Percentiles rank a stretch among this genome's conserved stretches.
Evolutionary conservation across 1,140 invertebrate species (phyloP).

Genomic region (Euglossa dilemma): DNA sequence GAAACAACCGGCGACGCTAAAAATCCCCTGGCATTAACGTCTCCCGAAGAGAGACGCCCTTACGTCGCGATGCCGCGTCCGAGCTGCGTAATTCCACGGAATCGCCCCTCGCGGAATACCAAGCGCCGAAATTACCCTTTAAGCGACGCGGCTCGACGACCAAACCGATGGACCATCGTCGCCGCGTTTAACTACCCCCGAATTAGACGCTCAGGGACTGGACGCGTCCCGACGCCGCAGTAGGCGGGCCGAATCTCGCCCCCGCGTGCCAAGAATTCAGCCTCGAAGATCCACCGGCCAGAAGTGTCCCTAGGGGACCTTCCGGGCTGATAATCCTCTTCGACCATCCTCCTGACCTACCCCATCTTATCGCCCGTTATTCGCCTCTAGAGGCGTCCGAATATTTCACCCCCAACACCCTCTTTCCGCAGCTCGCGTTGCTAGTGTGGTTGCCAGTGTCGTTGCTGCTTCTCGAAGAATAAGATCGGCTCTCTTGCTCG

Average conservation of each 20-base stretch:
- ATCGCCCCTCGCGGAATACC: neutral
- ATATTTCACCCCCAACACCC: constrained; percentile 62
- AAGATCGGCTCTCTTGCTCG: neutral
- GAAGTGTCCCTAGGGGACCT: constrained; percentile 45
- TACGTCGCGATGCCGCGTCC: too few relatives aligned
- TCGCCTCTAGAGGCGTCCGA: constrained; percentile 30
- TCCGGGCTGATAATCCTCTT: constrained; percentile 47
- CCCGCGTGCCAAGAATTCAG: constrained; percentile 5
- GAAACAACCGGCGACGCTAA: neutral
- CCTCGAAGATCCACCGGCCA: neutral
- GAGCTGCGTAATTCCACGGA: too few relatives aligned
- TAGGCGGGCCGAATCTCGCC: neutral
- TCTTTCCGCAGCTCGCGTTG: too few relatives aligned
- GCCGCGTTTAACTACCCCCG: neutral
- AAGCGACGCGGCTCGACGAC: neutral
- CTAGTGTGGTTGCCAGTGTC: too few relatives aligned
- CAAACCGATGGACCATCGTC: neutral
- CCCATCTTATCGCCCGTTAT: constrained; percentile 67
- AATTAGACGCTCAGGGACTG: neutral
- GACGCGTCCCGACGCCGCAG: too few relatives aligned
- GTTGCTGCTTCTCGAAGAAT: neutral
- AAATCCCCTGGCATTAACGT: neutral
- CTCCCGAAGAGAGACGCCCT: too few relatives aligned
- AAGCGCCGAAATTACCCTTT: neutral
- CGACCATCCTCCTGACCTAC: constrained; percentile 61